These are phyloP conservation scores for Oreotrochilus melanogaster DNA, from an alignment of 2,113 vertebrate genomes.

Conservation along the genomic window DNA sequence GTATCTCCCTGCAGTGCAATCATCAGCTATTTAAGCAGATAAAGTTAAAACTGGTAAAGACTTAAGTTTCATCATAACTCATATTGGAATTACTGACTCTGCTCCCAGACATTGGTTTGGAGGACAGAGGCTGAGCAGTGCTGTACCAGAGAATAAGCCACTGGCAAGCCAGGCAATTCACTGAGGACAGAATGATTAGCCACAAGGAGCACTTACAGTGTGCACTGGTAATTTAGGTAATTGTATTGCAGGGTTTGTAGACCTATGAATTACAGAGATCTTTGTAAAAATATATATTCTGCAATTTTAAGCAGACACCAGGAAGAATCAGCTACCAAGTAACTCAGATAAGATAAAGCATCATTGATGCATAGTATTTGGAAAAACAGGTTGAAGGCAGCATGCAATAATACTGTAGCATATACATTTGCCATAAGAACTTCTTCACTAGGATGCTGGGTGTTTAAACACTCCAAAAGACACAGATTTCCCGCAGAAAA, in stretches of 20 bases:
- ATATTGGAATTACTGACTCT: background rate
- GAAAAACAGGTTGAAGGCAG: background rate
- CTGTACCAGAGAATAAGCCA: conserved; percentile 30
- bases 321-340: conserved; percentile 72
- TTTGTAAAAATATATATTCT: conserved; percentile 76
- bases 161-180: conserved; percentile 66
- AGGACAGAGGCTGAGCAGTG: background rate
- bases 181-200: conserved; percentile 71
- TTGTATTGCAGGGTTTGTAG: conserved; percentile 81
- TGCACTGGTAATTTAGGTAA: conserved; percentile 83
- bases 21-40: background rate
- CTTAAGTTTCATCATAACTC: background rate
- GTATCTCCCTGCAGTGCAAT: accelerated
- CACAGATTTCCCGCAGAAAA: background rate
- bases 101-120: background rate
- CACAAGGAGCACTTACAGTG: conserved; percentile 77
- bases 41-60: background rate
- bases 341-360: conserved; percentile 60
- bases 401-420: background rate
- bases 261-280: conserved; percentile 80
- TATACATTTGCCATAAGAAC: background rate
- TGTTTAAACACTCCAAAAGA: background rate
- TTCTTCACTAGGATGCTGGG: background rate
- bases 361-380: background rate
- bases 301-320: conserved; percentile 82